Percentiles rank a stretch among this genome's conserved stretches.
These are phyloP conservation scores for Coecobrya sp. DNA, from an alignment of 2,888 invertebrate genomes.

Conservation along the genomic window DNA sequence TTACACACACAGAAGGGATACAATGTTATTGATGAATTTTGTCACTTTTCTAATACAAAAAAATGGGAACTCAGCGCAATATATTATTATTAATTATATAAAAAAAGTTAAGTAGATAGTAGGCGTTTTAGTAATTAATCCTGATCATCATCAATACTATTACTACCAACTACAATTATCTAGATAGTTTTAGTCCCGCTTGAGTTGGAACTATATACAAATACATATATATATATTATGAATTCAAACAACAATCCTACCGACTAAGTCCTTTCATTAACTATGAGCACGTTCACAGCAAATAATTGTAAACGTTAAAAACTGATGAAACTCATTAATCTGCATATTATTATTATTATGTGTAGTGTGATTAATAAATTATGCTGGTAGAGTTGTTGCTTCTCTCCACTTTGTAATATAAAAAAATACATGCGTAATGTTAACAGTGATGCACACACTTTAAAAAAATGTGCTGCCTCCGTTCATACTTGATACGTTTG, in stretches of 20 bases:
- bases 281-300: constrained; percentile 12
- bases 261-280: constrained; percentile 22
- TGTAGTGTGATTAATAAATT: not conserved
- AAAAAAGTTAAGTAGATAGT: not conserved
- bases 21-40: constrained; percentile 9
- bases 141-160: not conserved
- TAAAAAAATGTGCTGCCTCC: not conserved
- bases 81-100: not conserved
- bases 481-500: constrained; percentile 1
- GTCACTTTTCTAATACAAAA: constrained; percentile 66
- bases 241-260: constrained; percentile 52
- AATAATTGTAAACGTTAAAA: not conserved
- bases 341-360: no score
- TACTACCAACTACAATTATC: no score
- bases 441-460: not conserved
- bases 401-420: not conserved
- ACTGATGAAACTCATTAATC: constrained; percentile 10
- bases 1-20: not conserved
- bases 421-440: no score
- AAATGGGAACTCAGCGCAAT: not conserved
- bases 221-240: no score
- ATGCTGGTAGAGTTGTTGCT: constrained; percentile 14
- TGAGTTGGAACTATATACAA: not conserved
- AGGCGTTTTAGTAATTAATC: constrained; percentile 23
- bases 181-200: not conserved